Percentiles rank a stretch among this genome's conserved stretches.
phyloP scores from a whole-genome alignment of 2,888 invertebrate genomes.

The Trachelus tabidus region DNA sequence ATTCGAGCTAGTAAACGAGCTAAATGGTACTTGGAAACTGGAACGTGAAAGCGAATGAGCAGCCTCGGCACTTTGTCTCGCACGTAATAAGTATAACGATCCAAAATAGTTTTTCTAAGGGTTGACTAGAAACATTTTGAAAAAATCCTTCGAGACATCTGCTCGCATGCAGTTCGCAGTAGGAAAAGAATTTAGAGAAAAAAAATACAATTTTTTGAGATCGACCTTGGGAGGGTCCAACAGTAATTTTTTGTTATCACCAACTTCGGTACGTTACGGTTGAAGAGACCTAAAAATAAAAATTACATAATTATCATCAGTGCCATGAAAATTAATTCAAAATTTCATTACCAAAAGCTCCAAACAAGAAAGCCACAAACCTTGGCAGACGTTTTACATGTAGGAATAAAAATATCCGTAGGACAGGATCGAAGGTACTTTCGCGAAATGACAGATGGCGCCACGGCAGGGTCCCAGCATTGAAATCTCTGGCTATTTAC shows the following conservation, averaged over 20 bases:
- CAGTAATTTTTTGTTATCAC: no score
- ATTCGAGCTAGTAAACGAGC: slow-evolving; percentile 1
- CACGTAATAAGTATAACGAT: background rate
- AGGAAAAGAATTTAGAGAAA: background rate
- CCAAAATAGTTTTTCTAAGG: background rate
- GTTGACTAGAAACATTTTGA: background rate
- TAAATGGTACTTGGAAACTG: slow-evolving; percentile 6
- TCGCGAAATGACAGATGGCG: background rate
- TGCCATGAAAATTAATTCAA: background rate
- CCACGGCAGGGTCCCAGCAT: background rate
- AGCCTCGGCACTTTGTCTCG: background rate
- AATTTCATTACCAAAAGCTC: background rate
- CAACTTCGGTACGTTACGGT: background rate
- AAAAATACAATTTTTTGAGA: background rate
- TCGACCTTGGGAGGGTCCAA: no score
- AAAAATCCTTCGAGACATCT: background rate
- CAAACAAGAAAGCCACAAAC: no score
- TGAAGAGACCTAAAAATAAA: background rate
- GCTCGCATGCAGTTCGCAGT: background rate
- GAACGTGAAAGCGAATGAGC: background rate
- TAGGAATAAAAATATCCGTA: no score
- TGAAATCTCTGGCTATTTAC: background rate
- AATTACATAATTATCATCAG: background rate
- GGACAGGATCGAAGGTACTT: background rate
- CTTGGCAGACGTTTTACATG: no score